Percentiles rank a stretch among this genome's conserved stretches.
phyloP scores from a whole-genome alignment of 2,113 vertebrate species.

The Meleagris gallopavo region DNA sequence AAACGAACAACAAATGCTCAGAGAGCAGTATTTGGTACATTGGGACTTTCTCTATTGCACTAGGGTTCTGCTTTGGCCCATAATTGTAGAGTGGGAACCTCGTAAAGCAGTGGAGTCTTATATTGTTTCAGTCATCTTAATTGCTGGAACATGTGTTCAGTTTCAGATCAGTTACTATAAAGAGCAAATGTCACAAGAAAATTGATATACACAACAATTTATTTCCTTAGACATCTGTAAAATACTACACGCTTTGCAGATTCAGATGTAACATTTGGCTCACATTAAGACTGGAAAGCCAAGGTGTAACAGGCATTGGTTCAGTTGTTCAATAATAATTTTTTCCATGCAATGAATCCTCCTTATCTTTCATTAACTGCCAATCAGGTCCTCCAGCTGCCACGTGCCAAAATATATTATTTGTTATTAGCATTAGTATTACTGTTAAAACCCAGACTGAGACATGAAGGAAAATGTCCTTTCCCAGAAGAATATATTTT shows the following conservation, averaged over 20 bases:
- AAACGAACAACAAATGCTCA: background rate
- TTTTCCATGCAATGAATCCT: conserved; percentile 54
- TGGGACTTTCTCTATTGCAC: background rate
- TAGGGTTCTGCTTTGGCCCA: background rate
- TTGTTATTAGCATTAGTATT: conserved; percentile 10
- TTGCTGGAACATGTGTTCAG: conserved; percentile 31
- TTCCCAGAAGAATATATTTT: background rate
- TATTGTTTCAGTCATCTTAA: conserved; percentile 28
- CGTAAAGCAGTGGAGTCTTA: background rate
- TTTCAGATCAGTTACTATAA: conserved; percentile 57
- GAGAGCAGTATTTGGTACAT: background rate
- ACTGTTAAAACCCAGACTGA: background rate
- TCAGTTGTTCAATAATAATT: conserved; percentile 31
- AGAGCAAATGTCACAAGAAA: conserved; percentile 43
- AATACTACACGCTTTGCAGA: background rate
- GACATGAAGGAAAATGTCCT: background rate
- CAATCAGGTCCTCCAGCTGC: background rate
- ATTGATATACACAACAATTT: conserved; percentile 25
- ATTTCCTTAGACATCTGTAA: conserved; percentile 51
- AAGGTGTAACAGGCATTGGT: conserved; percentile 22
- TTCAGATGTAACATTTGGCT: conserved; percentile 57
- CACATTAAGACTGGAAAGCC: conserved; percentile 16
- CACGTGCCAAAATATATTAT: background rate
- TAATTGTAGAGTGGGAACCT: background rate
- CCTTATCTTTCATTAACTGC: conserved; percentile 56